These are phyloP conservation scores for Callorhinus ursinus DNA, from an alignment of 2,113 vertebrate species.

Conservation along the genomic window DNA sequence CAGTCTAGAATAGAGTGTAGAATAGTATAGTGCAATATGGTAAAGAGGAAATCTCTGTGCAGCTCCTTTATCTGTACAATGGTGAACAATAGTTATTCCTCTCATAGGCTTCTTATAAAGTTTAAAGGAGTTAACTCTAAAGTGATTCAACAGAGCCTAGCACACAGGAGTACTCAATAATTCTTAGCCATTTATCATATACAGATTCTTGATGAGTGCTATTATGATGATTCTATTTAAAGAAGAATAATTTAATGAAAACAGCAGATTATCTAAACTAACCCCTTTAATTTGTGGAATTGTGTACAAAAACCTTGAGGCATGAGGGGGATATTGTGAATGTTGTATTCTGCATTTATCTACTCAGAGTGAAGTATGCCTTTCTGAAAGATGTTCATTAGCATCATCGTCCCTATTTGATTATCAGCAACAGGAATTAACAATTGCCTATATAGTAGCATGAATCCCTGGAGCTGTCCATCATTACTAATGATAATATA, in stretches of 20 bases:
- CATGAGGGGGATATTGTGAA: background rate
- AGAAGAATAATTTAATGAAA: background rate
- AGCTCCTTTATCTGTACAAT: background rate
- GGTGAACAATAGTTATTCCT: background rate
- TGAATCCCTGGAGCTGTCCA: background rate
- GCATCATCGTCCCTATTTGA: background rate
- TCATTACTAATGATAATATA: background rate
- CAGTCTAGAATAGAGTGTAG: background rate
- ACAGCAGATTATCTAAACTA: background rate
- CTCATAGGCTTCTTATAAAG: background rate
- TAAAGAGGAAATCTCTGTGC: background rate
- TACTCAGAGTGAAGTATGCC: background rate
- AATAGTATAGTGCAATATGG: background rate
- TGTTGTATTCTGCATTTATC: background rate
- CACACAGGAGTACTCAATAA: background rate
- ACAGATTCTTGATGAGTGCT: background rate
- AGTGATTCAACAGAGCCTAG: background rate
- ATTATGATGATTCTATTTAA: background rate
- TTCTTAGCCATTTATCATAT: background rate
- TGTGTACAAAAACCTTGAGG: background rate
- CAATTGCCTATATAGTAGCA: background rate
- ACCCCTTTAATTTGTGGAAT: background rate
- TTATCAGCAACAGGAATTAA: slow-evolving; percentile 1
- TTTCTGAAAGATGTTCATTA: background rate
- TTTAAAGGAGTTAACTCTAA: background rate